Evolutionary conservation across 2,888 invertebrate species (phyloP).

Genomic region (Parascotia fuliginaria): DNA sequence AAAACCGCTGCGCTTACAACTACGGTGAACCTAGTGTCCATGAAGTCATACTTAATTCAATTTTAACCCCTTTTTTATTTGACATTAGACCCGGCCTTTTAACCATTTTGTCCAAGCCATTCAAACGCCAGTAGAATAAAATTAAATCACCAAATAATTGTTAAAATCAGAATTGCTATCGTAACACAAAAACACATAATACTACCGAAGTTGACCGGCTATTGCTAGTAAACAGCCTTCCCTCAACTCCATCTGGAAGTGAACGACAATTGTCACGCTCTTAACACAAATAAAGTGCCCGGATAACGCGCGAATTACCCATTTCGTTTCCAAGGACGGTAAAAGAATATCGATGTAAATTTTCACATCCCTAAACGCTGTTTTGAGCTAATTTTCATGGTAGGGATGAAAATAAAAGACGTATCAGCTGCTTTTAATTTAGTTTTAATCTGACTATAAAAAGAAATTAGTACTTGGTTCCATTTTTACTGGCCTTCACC

Average conservation of each 20-base stretch:
- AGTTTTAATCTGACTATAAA: conserved; percentile 18
- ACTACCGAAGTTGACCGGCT: conserved; percentile 41
- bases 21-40: no score
- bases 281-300: conserved; percentile 48
- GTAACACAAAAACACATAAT: conserved; percentile 43
- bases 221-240: conserved; percentile 43
- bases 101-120: background rate
- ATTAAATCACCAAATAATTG: background rate
- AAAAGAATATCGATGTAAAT: conserved; percentile 53
- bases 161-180: background rate
- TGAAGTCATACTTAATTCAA: no score
- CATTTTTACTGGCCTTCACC: conserved; percentile 8
- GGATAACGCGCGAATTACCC: conserved; percentile 52
- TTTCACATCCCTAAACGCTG: conserved; percentile 43
- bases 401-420: conserved; percentile 31
- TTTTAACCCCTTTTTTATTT: background rate
- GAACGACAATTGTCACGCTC: conserved; percentile 62
- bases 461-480: conserved; percentile 10
- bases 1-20: no score
- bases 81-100: background rate
- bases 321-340: conserved; percentile 42
- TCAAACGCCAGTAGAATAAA: background rate
- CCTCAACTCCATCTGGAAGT: conserved; percentile 56
- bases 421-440: conserved; percentile 16
- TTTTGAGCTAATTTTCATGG: conserved; percentile 40